Percentiles rank a stretch among this genome's conserved stretches.
These are phyloP conservation scores for Opisthograptis luteolata DNA, from an alignment of 2,888 invertebrate genomes.

Conservation along the genomic window DNA sequence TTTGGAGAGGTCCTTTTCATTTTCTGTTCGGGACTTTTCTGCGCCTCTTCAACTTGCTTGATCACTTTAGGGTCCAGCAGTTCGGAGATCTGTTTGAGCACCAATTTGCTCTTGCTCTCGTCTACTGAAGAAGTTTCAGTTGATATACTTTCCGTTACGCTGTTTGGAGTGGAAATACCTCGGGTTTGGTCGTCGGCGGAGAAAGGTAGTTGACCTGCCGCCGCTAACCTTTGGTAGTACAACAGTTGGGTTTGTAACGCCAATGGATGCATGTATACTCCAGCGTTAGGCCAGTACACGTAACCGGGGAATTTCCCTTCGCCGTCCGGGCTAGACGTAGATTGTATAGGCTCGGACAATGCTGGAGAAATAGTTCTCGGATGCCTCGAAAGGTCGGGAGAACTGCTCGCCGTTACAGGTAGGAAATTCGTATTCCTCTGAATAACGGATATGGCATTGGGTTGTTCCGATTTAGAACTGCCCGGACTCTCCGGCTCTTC, in stretches of 20 bases:
- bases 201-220: constrained; percentile 74
- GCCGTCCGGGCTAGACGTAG: constrained; percentile 61
- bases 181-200: constrained; percentile 62
- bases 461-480: constrained; percentile 69
- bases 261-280: constrained; percentile 89
- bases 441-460: constrained; percentile 77
- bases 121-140: constrained; percentile 71
- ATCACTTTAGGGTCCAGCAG: constrained; percentile 76
- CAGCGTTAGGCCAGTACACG: constrained; percentile 89
- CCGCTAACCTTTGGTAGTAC: constrained; percentile 90
- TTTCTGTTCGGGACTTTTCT: constrained; percentile 66
- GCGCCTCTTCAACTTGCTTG: constrained; percentile 64
- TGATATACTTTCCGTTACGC: constrained; percentile 54
- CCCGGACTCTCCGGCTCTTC: constrained; percentile 82
- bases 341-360: constrained; percentile 70
- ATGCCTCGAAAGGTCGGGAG: constrained; percentile 70
- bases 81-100: constrained; percentile 77
- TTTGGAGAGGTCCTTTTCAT: constrained; percentile 76
- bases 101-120: constrained; percentile 69
- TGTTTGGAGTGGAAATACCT: constrained; percentile 59
- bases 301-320: constrained; percentile 79
- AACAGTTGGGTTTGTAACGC: constrained; percentile 88
- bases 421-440: constrained; percentile 70
- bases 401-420: constrained; percentile 70
- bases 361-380: constrained; percentile 62